Evolutionary conservation across 1,140 invertebrate species (phyloP), one percentile per base, ranked within the genome.

Genomic region (Drosophila ficusphila): DNA sequence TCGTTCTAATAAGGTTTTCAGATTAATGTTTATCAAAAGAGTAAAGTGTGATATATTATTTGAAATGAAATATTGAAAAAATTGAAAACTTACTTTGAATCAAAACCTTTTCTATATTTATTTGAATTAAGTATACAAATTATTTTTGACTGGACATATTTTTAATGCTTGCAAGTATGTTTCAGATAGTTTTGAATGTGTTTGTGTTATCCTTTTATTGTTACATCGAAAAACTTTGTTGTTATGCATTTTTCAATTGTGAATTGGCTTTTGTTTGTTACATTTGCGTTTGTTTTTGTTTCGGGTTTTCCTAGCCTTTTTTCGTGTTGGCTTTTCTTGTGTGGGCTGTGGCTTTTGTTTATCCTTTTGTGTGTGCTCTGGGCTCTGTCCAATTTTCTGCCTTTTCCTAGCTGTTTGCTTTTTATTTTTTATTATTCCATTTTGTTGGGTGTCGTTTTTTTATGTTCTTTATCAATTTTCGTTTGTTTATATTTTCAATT

Each of bases 401-500:
- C 78, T 79, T 69, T 67, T 69, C 31, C 58, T 65, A 51, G 62
- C 73, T 81, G 72, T 79, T 42, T 49, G 42, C 31, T 41, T 68
- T 31, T 54, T 41, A 21, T 69, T 82, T 74, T 64, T 64, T 44
- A 34, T 60, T 49, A 49, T 41, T 42, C 25, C 46, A 27, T 44
- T 65, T 57, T 64, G 44, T 57, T 52, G 46, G 53, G 52, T 5
- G n/a, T 19, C 27, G 19, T 18, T 38, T 54, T 49, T 39, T 61
- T 44, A 41, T 52, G 34, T 76, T 69, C 48, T 86, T 86, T 76
- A 74, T 71, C 68, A 86, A 86, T 81, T 86, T 86, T 81, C 69
- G 82, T 89, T 89, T 88, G 83, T 88, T 88, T 89, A 88, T 89
- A 81, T 88, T 88, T 88, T 89, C 83, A 89, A 88, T 89, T 88